phyloP scores from a whole-genome alignment of 2,113 vertebrate species.

The Esox niger region DNA sequence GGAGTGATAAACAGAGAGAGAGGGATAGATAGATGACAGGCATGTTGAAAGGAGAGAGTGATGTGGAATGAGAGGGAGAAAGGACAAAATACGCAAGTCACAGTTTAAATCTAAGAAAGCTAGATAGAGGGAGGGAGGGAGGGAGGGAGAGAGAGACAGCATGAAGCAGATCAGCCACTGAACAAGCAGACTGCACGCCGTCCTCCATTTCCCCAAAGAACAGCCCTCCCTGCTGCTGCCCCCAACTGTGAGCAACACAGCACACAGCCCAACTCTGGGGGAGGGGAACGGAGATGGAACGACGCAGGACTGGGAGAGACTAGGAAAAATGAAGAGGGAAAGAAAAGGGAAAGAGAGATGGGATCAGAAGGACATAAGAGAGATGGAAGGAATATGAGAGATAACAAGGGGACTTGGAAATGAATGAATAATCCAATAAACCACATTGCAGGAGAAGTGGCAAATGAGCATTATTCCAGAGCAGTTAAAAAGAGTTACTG shows the following conservation, averaged over 20 bases:
- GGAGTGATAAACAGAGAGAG: background rate
- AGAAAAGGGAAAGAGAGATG: conserved; percentile 19
- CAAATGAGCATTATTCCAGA: too few relatives aligned
- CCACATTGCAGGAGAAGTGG: too few relatives aligned
- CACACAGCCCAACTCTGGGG: conserved; percentile 23
- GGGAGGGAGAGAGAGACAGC: conserved; percentile 15
- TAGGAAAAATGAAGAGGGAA: background rate
- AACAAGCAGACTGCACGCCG: conserved; percentile 59
- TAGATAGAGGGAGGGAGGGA: background rate
- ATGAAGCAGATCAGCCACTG: conserved; percentile 51
- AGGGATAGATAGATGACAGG: too few relatives aligned
- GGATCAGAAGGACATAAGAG: background rate
- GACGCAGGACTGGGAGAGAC: background rate
- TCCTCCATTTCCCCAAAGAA: conserved; percentile 71
- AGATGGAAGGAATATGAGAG: too few relatives aligned
- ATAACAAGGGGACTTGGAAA: too few relatives aligned
- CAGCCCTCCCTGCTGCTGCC: conserved; percentile 65
- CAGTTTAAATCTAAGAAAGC: background rate
- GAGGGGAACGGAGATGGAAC: background rate
- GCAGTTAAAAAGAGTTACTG: too few relatives aligned
- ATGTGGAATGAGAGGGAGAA: conserved; percentile 4
- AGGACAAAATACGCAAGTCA: conserved; percentile 11
- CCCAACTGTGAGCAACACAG: conserved; percentile 48
- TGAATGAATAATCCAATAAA: too few relatives aligned
- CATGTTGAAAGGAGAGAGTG: background rate